Evolutionary conservation across 2,797 vertebrate genomes (phyloP).

Genomic region (Chrosomus eos): DNA sequence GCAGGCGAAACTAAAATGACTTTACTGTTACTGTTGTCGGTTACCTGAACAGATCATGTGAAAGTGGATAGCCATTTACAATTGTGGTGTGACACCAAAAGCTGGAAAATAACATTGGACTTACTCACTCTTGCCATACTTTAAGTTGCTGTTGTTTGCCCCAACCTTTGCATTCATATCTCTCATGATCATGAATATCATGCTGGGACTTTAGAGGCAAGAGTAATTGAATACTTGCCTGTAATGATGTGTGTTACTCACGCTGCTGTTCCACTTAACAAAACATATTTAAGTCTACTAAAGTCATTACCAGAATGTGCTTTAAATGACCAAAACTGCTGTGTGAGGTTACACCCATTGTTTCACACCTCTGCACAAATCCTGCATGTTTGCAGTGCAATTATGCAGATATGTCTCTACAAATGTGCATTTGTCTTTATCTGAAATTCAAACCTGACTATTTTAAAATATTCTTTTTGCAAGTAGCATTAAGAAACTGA

Average conservation of each 20-base stretch:
- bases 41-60: neutral
- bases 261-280: neutral
- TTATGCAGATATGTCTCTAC: neutral
- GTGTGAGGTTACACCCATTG: constrained; percentile 1
- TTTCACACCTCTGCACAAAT: neutral
- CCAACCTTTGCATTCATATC: no score
- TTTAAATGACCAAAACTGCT: neutral
- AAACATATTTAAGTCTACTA: neutral
- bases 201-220: no score
- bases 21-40: neutral
- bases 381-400: neutral
- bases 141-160: neutral
- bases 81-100: neutral
- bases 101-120: neutral
- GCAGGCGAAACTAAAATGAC: neutral
- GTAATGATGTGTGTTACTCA: neutral
- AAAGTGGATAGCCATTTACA: neutral
- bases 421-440: neutral
- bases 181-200: no score
- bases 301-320: neutral
- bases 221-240: neutral
- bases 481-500: neutral
- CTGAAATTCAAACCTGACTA: neutral
- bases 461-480: neutral
- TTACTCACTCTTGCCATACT: neutral